Conservation (phyloP, 2,797 vertebrate species). For the Halcyon chelicuti region DNA sequence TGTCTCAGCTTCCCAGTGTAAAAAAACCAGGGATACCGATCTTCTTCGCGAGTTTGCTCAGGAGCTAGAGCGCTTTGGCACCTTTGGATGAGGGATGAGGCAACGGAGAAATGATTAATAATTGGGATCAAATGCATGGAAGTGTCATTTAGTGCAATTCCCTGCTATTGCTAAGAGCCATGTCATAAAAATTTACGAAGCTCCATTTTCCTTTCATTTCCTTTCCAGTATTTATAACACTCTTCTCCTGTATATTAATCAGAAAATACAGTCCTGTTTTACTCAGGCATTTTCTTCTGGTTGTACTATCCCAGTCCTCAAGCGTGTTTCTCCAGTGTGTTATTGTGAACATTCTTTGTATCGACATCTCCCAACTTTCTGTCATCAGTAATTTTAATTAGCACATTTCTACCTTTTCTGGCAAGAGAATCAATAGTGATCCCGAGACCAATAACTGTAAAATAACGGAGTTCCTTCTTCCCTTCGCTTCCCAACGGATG, state of each 20-base stretch:
- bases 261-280: background rate
- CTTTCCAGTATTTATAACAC: background rate
- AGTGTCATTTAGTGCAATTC: background rate
- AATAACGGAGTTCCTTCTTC: background rate
- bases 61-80: background rate
- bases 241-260: background rate
- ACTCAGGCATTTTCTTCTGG: background rate
- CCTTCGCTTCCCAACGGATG: background rate
- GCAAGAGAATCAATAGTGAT: background rate
- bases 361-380: background rate
- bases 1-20: background rate
- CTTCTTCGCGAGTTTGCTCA: background rate
- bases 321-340: background rate
- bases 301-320: background rate
- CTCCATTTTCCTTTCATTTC: background rate
- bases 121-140: background rate
- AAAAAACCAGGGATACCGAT: background rate
- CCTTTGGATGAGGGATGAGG: background rate
- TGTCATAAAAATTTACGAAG: background rate
- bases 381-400: conserved; percentile 11
- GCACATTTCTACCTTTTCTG: conserved; percentile 7
- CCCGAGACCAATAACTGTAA: background rate
- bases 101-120: background rate
- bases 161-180: background rate
- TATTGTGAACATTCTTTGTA: background rate